A percentile compares a stretch with the other conserved stretches of the same genome.
These are phyloP conservation scores for Epizoanthus ramosus DNA, from an alignment of 92 coral and sea anemone species.

Conservation along the genomic window DNA sequence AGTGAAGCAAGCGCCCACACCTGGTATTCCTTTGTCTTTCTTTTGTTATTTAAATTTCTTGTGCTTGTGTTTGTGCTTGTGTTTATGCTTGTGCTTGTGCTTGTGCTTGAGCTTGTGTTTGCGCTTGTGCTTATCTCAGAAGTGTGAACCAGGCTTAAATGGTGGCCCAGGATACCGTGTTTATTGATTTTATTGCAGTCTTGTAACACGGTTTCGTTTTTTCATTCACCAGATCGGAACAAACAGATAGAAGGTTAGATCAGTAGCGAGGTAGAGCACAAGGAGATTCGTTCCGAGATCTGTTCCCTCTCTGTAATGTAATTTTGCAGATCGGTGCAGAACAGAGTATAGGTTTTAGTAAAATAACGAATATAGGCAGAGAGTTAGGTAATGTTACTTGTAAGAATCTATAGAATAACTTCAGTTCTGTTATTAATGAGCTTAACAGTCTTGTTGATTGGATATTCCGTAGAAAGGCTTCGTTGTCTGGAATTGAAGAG, in stretches of 20 bases:
- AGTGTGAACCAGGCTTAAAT: no score
- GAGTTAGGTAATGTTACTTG: not conserved
- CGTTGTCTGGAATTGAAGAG: not conserved
- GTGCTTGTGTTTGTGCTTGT: no score
- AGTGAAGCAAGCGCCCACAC: no score
- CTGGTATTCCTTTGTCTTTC: no score
- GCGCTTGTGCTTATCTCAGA: no score
- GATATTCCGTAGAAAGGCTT: not conserved
- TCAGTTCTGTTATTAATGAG: no score
- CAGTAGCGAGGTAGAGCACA: conserved; percentile 41
- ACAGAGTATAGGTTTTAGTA: not conserved
- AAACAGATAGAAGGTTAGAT: conserved; percentile 51
- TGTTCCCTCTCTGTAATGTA: not conserved
- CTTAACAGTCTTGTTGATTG: not conserved
- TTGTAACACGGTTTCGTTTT: not conserved
- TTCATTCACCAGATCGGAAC: conserved; percentile 30
- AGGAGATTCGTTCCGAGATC: not conserved
- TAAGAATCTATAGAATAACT: not conserved
- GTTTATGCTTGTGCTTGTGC: no score
- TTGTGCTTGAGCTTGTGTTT: no score
- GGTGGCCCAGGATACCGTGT: no score
- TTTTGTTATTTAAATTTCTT: no score
- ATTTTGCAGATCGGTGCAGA: not conserved
- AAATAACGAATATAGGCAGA: not conserved
- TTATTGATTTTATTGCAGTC: not conserved